Conservation (phyloP, 2,888 invertebrate genomes). For the Parelbella ahira region DNA sequence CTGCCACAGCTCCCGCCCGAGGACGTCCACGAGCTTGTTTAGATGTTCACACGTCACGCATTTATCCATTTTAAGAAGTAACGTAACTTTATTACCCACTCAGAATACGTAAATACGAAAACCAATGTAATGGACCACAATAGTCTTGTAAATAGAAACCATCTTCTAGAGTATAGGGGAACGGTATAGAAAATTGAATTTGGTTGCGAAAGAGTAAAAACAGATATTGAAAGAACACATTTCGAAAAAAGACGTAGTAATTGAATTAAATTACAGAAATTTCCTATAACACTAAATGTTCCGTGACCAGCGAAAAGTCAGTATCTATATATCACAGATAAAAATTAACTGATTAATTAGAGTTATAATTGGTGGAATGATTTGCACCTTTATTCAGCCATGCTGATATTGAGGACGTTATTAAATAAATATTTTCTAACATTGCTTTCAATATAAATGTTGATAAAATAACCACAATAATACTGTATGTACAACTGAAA, state of each 20-base stretch:
- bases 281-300: constrained; percentile 67
- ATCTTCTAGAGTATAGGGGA: constrained; percentile 49
- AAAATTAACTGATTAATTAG: not conserved
- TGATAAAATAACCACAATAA: no score
- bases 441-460: no score
- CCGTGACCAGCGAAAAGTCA: constrained; percentile 78
- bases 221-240: constrained; percentile 49
- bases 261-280: constrained; percentile 74
- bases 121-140: constrained; percentile 50
- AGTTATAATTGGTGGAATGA: no score
- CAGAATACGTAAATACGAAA: constrained; percentile 51
- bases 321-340: constrained; percentile 20
- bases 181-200: constrained; percentile 36
- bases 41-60: constrained; percentile 74
- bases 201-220: constrained; percentile 29
- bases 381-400: no score
- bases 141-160: constrained; percentile 58
- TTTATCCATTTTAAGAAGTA: constrained; percentile 64
- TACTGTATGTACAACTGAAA: no score
- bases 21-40: constrained; percentile 60
- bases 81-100: constrained; percentile 37
- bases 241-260: constrained; percentile 53
- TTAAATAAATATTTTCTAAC: no score
- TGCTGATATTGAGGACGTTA: no score
- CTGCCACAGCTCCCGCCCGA: constrained; percentile 69